A percentile compares a stretch with the other conserved stretches of the same genome.
Conservation (phyloP, 1,140 invertebrate genomes). For the Calliopsis andreniformis region DNA sequence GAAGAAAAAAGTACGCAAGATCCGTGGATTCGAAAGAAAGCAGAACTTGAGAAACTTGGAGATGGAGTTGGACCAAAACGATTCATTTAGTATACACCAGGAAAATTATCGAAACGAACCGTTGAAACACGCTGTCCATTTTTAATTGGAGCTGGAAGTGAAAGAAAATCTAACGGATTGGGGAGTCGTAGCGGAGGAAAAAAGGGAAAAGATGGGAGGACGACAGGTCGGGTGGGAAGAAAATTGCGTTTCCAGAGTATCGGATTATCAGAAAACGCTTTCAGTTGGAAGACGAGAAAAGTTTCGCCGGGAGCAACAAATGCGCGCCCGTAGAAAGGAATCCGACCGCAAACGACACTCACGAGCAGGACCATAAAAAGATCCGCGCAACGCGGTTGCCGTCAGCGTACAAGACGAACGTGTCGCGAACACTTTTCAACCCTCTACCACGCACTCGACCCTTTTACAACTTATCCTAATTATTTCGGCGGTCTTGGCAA, state of each 20-base stretch:
- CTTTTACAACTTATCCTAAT: not conserved
- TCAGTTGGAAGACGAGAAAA: slow-evolving; percentile 49
- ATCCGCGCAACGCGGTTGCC: not conserved
- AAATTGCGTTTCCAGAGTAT: slow-evolving; percentile 38
- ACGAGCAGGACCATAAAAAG: slow-evolving; percentile 2
- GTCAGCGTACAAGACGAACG: not conserved
- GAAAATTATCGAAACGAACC: too few species aligned
- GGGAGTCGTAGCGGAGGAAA: too few species aligned
- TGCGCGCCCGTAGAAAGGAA: slow-evolving; percentile 6
- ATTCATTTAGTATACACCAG: too few species aligned
- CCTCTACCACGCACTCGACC: not conserved
- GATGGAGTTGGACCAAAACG: too few species aligned
- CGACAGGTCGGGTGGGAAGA: slow-evolving; percentile 6
- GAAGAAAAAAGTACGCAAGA: too few species aligned
- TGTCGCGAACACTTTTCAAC: not conserved
- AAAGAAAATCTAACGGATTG: not conserved
- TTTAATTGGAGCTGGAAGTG: not conserved
- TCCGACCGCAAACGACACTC: slow-evolving; percentile 33
- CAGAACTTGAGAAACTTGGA: too few species aligned
- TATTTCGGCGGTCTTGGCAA: too few species aligned
- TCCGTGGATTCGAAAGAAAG: too few species aligned
- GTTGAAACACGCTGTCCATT: not conserved
- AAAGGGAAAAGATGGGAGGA: not conserved
- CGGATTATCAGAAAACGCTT: slow-evolving; percentile 52
- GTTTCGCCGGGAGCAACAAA: slow-evolving; percentile 35